Conservation (phyloP, 2,113 vertebrate genomes). For the Hydropotes inermis region DNA sequence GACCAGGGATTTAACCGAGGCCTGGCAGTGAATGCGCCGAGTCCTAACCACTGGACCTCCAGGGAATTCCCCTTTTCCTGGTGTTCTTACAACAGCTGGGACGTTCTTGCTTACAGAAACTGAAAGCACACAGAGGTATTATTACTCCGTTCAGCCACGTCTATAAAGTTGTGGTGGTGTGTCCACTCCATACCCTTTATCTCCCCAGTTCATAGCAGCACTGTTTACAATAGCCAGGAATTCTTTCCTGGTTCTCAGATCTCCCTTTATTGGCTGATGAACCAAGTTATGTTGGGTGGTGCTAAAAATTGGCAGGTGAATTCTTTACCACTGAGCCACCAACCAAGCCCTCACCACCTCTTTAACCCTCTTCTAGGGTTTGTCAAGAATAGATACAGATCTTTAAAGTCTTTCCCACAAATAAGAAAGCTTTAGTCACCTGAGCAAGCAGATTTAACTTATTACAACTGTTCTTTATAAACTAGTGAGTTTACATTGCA, state of each 20-base stretch:
- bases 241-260: background rate
- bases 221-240: background rate
- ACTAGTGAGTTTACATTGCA: background rate
- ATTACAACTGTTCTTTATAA: background rate
- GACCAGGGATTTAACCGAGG: background rate
- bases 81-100: background rate
- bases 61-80: background rate
- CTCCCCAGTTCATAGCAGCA: background rate
- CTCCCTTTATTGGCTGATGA: background rate
- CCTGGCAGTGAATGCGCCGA: background rate
- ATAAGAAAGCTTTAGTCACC: background rate
- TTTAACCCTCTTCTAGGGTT: background rate
- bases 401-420: background rate
- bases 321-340: background rate
- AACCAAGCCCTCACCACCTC: background rate
- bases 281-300: background rate
- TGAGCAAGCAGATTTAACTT: background rate
- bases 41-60: background rate
- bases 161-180: background rate
- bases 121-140: too few species aligned
- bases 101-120: accelerated
- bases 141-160: accelerated
- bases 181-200: background rate
- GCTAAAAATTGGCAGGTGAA: background rate
- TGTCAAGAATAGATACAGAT: background rate